Evolutionary conservation across 2,113 vertebrate genomes (phyloP).

Genomic region (Coptodon bakossiorum): DNA sequence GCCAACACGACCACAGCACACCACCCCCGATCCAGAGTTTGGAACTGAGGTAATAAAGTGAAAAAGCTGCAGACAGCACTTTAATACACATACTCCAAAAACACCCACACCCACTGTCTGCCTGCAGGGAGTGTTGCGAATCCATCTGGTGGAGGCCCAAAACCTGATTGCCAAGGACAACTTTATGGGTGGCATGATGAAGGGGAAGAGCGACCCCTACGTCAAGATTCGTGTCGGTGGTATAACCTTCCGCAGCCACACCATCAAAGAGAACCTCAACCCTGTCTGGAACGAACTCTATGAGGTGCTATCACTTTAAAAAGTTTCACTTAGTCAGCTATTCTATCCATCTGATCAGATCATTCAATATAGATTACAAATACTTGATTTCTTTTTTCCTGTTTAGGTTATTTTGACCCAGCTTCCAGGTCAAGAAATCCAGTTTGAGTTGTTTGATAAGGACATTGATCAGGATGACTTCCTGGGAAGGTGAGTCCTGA

Average conservation of each 20-base stretch:
- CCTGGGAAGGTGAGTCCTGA: constrained; percentile 76
- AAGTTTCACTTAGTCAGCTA: neutral
- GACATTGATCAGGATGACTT: constrained; percentile 89
- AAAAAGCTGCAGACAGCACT: neutral
- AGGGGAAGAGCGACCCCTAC: constrained; percentile 91
- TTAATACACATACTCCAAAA: neutral
- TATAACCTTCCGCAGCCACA: constrained; percentile 78
- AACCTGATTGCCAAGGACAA: constrained; percentile 88
- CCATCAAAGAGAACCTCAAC: constrained; percentile 86
- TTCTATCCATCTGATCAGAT: neutral
- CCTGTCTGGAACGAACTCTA: constrained; percentile 88
- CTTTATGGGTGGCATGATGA: constrained; percentile 84
- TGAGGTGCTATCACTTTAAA: constrained; percentile 65
- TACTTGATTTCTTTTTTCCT: neutral
- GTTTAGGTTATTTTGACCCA: constrained; percentile 79
- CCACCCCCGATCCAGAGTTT: constrained; percentile 76
- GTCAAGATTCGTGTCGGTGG: constrained; percentile 81
- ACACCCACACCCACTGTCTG: neutral
- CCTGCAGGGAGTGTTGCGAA: constrained; percentile 79
- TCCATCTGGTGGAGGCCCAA: constrained; percentile 83
- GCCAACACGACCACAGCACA: constrained; percentile 63
- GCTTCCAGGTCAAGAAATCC: constrained; percentile 85
- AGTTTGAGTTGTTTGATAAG: constrained; percentile 86
- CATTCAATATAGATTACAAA: fast-evolving
- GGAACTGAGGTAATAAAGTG: constrained; percentile 72